Conservation (phyloP, 2,113 vertebrate genomes). For the Motacilla tschutschensis region DNA sequence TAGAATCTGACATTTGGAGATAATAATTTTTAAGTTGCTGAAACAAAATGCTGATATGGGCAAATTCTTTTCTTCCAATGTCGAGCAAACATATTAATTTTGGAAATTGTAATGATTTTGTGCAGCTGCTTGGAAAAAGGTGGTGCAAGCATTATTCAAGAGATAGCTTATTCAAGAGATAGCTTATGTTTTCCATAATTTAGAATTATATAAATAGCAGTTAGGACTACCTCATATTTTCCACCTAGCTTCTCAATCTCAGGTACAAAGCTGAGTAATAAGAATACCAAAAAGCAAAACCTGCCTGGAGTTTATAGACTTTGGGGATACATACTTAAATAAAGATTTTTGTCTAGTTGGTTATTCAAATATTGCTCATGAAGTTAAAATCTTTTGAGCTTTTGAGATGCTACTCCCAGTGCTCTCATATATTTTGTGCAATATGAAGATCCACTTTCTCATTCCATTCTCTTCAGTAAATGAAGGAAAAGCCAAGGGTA, state of each 20-base stretch:
- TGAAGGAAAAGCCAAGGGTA: not conserved
- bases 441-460: not conserved
- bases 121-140: conserved; percentile 20
- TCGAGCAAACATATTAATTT: not conserved
- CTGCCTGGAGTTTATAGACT: not conserved
- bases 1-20: not conserved
- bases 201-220: not conserved
- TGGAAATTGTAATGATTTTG: conserved; percentile 8
- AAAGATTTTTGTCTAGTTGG: not conserved
- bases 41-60: not conserved
- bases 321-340: not conserved
- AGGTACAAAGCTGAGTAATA: not conserved
- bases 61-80: not conserved
- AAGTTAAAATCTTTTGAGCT: not conserved
- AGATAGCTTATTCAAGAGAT: not conserved
- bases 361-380: not conserved
- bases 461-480: not conserved
- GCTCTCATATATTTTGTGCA: not conserved
- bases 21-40: not conserved
- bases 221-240: not conserved
- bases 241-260: not conserved
- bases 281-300: not conserved
- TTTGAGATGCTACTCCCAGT: not conserved
- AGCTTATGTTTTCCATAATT: not conserved
- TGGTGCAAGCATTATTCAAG: not conserved